phyloP scores from a whole-genome alignment of 2,888 invertebrate species.

The Atherix ibis region DNA sequence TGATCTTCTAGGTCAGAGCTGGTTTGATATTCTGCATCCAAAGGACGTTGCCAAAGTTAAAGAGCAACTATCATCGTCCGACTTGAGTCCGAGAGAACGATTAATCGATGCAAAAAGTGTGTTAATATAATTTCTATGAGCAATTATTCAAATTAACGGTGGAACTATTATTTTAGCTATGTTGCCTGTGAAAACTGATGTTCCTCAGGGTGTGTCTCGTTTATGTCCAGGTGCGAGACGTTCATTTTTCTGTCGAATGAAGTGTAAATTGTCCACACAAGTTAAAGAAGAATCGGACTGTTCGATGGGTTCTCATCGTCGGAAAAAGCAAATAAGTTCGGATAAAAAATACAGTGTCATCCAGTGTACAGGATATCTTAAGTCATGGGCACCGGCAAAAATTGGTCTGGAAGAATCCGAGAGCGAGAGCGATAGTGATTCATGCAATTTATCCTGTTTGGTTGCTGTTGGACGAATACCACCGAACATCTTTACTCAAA shows the following conservation, averaged over 20 bases:
- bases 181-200: conserved; percentile 76
- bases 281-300: conserved; percentile 53
- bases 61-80: conserved; percentile 82
- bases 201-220: conserved; percentile 58
- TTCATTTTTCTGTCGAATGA: conserved; percentile 90
- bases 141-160: not conserved
- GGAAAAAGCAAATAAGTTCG: conserved; percentile 42
- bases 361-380: conserved; percentile 85
- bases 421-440: conserved; percentile 38
- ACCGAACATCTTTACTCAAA: conserved; percentile 38
- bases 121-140: conserved; percentile 17
- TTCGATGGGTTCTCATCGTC: conserved; percentile 41
- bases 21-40: conserved; percentile 88
- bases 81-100: conserved; percentile 73
- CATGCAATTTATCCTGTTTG: conserved; percentile 64
- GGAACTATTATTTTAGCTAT: conserved; percentile 44
- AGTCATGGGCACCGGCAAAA: conserved; percentile 78
- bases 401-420: conserved; percentile 52
- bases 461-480: conserved; percentile 74
- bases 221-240: conserved; percentile 78
- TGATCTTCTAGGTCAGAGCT: conserved; percentile 78
- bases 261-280: conserved; percentile 47
- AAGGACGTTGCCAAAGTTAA: conserved; percentile 91
- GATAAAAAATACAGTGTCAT: conserved; percentile 79
- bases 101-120: conserved; percentile 86